Evolutionary conservation across 2,113 vertebrate genomes (phyloP).

Genomic region (Pteronura brasiliensis): DNA sequence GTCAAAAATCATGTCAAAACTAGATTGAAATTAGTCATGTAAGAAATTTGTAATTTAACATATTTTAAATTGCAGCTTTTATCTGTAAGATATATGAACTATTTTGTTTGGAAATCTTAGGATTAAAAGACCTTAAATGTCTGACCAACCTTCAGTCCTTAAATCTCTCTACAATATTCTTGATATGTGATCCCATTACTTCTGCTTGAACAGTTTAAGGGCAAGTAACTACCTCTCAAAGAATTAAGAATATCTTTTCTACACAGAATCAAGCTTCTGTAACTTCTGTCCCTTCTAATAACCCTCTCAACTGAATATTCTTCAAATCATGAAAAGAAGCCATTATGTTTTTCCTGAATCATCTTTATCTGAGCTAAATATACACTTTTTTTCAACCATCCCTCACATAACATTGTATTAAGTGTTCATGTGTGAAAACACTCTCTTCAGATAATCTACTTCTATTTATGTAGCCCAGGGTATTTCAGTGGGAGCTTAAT

Average conservation of each 20-base stretch:
- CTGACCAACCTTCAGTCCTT: neutral
- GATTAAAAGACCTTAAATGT: neutral
- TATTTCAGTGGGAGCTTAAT: neutral
- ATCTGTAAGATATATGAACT: neutral
- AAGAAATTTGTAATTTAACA: neutral
- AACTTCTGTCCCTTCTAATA: neutral
- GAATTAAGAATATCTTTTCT: neutral
- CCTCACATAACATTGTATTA: neutral
- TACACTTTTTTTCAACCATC: neutral
- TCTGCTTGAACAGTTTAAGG: neutral
- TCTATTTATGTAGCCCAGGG: neutral
- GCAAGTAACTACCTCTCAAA: neutral
- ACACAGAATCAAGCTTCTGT: neutral
- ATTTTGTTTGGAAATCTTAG: neutral
- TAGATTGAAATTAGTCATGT: neutral
- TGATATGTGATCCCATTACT: neutral
- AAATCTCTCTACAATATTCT: neutral
- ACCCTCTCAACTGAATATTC: neutral
- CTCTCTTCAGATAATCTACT: neutral
- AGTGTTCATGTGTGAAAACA: neutral
- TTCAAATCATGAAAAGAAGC: neutral
- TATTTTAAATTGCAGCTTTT: neutral
- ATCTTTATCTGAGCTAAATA: neutral
- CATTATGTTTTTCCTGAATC: neutral
- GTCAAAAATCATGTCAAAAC: constrained; percentile 3